Percentiles rank a stretch among this genome's conserved stretches.
These are phyloP conservation scores for Thunnus albacares DNA, from an alignment of 2,797 vertebrate genomes.

Conservation along the genomic window DNA sequence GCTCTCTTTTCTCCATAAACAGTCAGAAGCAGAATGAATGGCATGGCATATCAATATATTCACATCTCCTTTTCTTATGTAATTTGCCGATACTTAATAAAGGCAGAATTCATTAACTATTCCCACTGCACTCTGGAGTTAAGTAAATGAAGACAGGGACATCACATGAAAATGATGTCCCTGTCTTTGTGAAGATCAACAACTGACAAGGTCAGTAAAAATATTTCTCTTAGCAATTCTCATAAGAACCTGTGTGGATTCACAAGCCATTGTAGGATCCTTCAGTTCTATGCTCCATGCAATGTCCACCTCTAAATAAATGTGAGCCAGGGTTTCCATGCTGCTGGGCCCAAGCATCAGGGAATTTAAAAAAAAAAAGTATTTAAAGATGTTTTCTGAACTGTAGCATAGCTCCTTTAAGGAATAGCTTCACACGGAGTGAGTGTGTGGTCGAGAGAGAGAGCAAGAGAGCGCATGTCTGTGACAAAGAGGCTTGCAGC, in stretches of 20 bases:
- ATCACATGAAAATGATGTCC: slow-evolving; percentile 58
- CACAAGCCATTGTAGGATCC: not conserved
- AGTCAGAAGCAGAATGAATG: slow-evolving; percentile 85
- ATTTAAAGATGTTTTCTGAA: too few relatives aligned
- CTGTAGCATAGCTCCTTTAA: too few relatives aligned
- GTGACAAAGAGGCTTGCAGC: too few relatives aligned
- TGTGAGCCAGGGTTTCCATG: too few relatives aligned
- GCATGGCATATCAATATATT: slow-evolving; percentile 87
- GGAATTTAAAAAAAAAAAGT: too few relatives aligned
- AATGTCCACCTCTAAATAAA: not conserved
- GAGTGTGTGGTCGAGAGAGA: too few relatives aligned
- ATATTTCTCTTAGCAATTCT: not conserved
- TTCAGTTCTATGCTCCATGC: not conserved
- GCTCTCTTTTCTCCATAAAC: slow-evolving; percentile 84
- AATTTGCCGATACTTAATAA: slow-evolving; percentile 82
- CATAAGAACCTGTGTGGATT: not conserved
- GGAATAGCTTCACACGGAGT: too few relatives aligned
- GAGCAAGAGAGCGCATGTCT: too few relatives aligned
- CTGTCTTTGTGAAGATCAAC: slow-evolving; percentile 15
- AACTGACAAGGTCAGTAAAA: slow-evolving; percentile 1
- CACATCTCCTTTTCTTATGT: slow-evolving; percentile 85
- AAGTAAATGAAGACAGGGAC: slow-evolving; percentile 60
- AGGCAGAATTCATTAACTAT: slow-evolving; percentile 66
- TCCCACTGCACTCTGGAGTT: slow-evolving; percentile 37
- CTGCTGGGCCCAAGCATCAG: too few relatives aligned